Base-by-base conservation (phyloP, 1,140 invertebrate species). In the Pseudoatta argentina region DNA sequence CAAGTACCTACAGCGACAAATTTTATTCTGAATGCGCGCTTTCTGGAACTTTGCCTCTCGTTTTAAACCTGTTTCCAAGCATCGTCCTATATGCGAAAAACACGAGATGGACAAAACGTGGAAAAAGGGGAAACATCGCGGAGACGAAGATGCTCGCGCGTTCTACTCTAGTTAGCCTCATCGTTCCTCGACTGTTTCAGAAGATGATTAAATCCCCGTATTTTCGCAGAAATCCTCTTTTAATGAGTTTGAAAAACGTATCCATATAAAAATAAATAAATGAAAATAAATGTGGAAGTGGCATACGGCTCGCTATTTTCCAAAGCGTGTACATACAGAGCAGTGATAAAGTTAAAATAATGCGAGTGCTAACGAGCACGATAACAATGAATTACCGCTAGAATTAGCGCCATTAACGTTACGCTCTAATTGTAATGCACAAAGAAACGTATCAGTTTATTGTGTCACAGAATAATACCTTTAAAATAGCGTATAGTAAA, bases 371-470 rank as follows among this genome's bases (percentile, higher is more conserved):
- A 48, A 83, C 27, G 39, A 75, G 57, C 44, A 14, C 67, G 39
- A 63, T 73, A 83, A 83, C 69, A 83, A 83, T 75, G 79, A 61
- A 57, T 83, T 83, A 48, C 24, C 79, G 39, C 48, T 75, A 48
- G 18, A 83, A 83, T 83, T 83, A 83, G 69, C 69, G 57, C 57
- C 69, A 83, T 83, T 83, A 75, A 73, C 18, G 57, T 75, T 30
- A 83, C 69, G 69, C 79, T 83, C 69, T 72, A 83, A 83, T 83
- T 83, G 69, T 61, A 24, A 73, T 51, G 24, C 67, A 83, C 69
- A 83, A 83, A 83, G 79, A 83, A 75, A 73, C 67, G 57, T 82
- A 82, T 83, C 69, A 83, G 21, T 55, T 72, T 73, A 83, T 82
- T 83, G 55, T 39, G 44, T 63, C 24, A n/a, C 44, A 51, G n/a